A percentile compares a stretch with the other conserved stretches of the same genome.
Evolutionary conservation across 2,113 vertebrate species (phyloP).

Genomic region (Gasterosteus aculeatus): DNA sequence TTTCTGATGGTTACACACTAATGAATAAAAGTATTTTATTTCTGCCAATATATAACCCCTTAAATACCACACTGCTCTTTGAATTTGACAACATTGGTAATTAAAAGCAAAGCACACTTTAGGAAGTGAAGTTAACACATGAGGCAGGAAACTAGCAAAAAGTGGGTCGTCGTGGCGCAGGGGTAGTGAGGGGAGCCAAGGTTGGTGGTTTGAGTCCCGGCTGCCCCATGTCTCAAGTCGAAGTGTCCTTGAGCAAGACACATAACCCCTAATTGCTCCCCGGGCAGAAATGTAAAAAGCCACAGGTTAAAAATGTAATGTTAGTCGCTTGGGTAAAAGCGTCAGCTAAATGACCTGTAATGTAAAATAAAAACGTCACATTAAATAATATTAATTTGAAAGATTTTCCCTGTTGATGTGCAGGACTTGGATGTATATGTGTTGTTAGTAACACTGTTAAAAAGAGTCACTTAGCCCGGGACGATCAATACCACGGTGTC

Average conservation of each 20-base stretch:
- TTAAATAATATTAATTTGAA: not conserved
- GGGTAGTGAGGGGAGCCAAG: no score
- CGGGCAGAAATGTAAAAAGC: no score
- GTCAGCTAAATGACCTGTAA: no score
- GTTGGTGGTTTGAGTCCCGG: no score
- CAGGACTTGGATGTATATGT: not conserved
- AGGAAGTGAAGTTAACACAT: no score
- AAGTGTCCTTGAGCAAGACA: no score
- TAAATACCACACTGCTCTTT: not conserved
- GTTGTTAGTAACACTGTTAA: not conserved
- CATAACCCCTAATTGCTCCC: no score
- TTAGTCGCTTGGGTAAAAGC: no score
- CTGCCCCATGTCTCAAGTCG: no score
- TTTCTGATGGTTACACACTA: not conserved
- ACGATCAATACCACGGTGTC: constrained; percentile 15
- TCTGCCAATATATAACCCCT: not conserved
- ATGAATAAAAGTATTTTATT: not conserved
- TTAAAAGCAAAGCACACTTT: not conserved
- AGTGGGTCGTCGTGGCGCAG: no score
- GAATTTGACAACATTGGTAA: not conserved
- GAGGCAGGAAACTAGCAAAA: no score
- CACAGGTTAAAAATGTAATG: no score
- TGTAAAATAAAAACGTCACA: not conserved
- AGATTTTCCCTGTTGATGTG: not conserved
- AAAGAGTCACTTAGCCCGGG: not conserved